phyloP scores from a whole-genome alignment of 2,797 vertebrate species.

The Hydrocynus forskahlii region DNA sequence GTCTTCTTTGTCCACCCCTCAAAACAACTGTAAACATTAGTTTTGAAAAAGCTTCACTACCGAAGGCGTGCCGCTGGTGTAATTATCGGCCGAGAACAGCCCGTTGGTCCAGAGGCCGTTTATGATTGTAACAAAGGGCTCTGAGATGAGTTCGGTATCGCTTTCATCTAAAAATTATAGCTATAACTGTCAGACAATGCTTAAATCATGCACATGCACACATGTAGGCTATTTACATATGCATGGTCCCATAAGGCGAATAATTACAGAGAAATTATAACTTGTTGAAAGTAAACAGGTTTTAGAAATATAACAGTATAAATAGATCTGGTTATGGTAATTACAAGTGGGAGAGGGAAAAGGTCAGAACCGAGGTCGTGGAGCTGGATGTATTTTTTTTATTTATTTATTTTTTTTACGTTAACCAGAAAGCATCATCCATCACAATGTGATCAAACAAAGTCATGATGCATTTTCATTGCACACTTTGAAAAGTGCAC shows the following conservation, averaged over 20 bases:
- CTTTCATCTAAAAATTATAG: conserved; percentile 50
- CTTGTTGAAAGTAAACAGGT: conserved; percentile 22
- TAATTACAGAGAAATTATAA: conserved; percentile 30
- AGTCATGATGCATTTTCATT: neutral
- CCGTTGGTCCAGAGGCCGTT: conserved; percentile 59
- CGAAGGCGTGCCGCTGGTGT: conserved; percentile 60
- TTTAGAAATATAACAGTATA: conserved; percentile 34
- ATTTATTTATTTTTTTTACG: no score
- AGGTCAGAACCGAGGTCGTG: conserved; percentile 26
- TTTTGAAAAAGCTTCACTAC: conserved; percentile 68
- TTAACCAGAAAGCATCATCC: conserved; percentile 1
- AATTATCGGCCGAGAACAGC: conserved; percentile 72
- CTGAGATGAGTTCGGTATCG: conserved; percentile 24
- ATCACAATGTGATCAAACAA: conserved; percentile 17
- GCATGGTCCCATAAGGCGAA: conserved; percentile 1
- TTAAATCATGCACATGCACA: conserved; percentile 36
- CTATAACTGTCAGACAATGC: conserved; percentile 31
- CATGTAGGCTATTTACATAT: neutral
- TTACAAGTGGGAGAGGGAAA: neutral
- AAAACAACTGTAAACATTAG: conserved; percentile 81
- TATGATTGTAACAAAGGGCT: conserved; percentile 37
- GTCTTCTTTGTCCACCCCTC: conserved; percentile 70
- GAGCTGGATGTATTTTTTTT: neutral
- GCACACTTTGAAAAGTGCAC: neutral
- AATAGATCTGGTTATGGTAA: conserved; percentile 6